These are phyloP conservation scores for Zaprionus kolodkinae DNA, from an alignment of 1,140 invertebrate species.

Conservation along the genomic window DNA sequence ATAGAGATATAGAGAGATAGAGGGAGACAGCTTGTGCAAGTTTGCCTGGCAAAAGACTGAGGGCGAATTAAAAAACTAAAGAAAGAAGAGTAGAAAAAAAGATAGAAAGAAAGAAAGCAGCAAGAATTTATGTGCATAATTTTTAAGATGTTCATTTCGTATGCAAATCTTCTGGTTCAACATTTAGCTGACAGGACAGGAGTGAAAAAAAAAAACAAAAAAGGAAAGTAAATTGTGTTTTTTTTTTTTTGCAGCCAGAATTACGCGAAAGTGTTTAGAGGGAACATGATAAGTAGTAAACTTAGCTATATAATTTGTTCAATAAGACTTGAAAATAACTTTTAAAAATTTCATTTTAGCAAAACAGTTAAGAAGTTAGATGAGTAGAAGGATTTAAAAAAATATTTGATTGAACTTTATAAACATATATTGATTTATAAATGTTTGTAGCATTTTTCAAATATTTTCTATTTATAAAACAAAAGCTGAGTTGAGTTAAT, in stretches of 20 bases:
- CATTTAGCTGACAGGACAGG: slow-evolving; percentile 26
- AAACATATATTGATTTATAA: too few relatives aligned
- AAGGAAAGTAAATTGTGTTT: slow-evolving; percentile 9
- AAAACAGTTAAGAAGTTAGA: too few relatives aligned
- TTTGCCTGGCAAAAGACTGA: slow-evolving; percentile 50
- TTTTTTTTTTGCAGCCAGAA: background rate
- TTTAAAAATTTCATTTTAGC: background rate
- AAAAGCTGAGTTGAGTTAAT: too few relatives aligned
- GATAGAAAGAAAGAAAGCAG: background rate
- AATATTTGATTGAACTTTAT: too few relatives aligned
- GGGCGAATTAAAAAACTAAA: slow-evolving; percentile 73
- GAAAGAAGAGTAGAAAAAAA: background rate
- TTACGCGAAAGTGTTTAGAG: slow-evolving; percentile 1
- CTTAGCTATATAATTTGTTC: too few relatives aligned
- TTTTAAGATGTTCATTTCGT: slow-evolving; percentile 73
- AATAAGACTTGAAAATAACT: background rate
- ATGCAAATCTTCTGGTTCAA: slow-evolving; percentile 67
- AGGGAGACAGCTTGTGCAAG: background rate
- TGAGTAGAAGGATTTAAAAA: too few relatives aligned
- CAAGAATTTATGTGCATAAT: slow-evolving; percentile 78
- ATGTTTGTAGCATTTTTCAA: too few relatives aligned
- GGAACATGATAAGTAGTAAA: background rate
- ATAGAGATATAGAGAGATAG: background rate
- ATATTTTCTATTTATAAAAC: too few relatives aligned
- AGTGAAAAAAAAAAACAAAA: background rate